A percentile compares a stretch with the other conserved stretches of the same genome.
Conservation (phyloP, 1,140 invertebrate species). For the Euglossa dilemma region DNA sequence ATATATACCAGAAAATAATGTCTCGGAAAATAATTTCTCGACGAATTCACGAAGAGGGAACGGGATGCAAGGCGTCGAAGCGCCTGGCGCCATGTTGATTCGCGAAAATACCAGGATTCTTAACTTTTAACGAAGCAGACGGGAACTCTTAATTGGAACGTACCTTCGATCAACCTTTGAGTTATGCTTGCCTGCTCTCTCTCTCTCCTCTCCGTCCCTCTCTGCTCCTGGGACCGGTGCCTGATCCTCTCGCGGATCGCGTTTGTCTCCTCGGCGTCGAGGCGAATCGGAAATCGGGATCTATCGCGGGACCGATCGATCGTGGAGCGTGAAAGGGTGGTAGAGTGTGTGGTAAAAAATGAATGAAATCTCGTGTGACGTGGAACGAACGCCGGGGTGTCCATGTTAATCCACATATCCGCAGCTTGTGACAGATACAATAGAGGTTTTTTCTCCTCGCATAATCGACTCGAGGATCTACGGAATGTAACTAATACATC, state of each 20-base stretch:
- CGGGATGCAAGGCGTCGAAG: background rate
- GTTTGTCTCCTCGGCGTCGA: background rate
- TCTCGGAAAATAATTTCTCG: background rate
- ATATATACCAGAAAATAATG: too few relatives aligned
- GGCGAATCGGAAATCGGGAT: background rate
- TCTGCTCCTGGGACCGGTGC: too few relatives aligned
- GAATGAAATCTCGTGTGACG: constrained; percentile 17
- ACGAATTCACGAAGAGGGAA: background rate
- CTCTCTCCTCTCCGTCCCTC: too few relatives aligned
- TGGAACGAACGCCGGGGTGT: background rate
- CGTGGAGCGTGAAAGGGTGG: too few relatives aligned
- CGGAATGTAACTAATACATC: constrained; percentile 29
- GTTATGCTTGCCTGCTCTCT: background rate
- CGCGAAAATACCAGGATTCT: background rate
- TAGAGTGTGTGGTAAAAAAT: constrained; percentile 1
- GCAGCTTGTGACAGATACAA: background rate
- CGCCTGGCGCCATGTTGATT: background rate
- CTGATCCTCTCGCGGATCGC: background rate
- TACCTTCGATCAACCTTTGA: background rate
- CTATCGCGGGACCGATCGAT: background rate
- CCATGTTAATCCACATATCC: constrained; percentile 5
- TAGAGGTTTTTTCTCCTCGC: background rate
- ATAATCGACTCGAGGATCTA: constrained; percentile 19
- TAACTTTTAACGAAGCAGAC: constrained; percentile 15
- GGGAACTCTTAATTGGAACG: constrained; percentile 18